phyloP scores from a whole-genome alignment of 2,113 vertebrate species.

The Rhea pennata region DNA sequence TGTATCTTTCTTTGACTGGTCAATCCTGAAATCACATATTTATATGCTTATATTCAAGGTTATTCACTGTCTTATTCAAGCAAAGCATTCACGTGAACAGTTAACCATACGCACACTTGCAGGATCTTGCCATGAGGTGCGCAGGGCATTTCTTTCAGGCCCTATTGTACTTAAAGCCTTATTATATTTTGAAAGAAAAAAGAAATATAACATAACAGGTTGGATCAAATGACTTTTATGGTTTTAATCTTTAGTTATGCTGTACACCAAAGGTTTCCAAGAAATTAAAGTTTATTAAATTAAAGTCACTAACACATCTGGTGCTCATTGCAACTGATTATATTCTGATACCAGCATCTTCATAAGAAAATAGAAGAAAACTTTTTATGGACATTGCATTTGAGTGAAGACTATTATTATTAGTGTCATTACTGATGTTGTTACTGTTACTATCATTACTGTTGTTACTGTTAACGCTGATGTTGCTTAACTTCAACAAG shows the following conservation, averaged over 20 bases:
- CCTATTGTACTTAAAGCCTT: background rate
- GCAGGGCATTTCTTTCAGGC: background rate
- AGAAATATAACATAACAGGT: background rate
- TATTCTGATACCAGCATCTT: background rate
- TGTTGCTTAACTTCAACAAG: background rate
- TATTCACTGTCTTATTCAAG: background rate
- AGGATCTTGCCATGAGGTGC: background rate
- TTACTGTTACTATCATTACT: background rate
- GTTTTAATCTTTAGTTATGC: background rate
- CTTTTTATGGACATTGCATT: background rate
- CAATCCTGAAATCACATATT: background rate
- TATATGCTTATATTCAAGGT: background rate
- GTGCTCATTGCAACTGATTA: background rate
- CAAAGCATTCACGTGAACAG: background rate
- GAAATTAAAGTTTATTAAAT: background rate
- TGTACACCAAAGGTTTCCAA: background rate
- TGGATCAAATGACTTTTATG: background rate
- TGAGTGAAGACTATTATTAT: background rate
- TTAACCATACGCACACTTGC: background rate
- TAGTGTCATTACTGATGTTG: background rate
- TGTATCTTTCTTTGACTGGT: background rate
- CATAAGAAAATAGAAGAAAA: background rate
- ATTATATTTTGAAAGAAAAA: background rate
- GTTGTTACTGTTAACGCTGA: accelerated
- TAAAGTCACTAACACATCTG: background rate